These are phyloP conservation scores for Eriocheir sinensis DNA, from an alignment of 1,140 invertebrate genomes.

Conservation along the genomic window DNA sequence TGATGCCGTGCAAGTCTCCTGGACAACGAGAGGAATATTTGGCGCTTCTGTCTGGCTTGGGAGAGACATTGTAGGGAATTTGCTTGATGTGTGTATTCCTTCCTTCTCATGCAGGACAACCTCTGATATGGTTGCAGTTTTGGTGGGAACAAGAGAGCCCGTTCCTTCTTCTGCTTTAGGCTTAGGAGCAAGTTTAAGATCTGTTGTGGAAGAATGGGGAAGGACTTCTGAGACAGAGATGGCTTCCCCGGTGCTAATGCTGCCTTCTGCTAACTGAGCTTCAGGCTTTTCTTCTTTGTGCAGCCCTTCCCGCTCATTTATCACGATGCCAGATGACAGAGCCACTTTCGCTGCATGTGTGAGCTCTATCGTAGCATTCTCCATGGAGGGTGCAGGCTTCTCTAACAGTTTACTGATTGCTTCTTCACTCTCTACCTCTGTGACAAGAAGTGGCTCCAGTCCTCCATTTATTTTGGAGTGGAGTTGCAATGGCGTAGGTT, in stretches of 20 bases:
- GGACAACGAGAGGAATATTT: constrained; percentile 65
- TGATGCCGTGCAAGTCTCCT: constrained; percentile 63
- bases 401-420: constrained; percentile 46
- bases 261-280: constrained; percentile 82
- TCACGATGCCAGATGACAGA: constrained; percentile 68
- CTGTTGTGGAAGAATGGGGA: constrained; percentile 65
- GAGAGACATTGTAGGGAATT: constrained; percentile 76
- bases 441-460: constrained; percentile 60
- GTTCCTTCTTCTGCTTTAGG: constrained; percentile 74
- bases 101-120: constrained; percentile 86
- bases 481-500: constrained; percentile 45
- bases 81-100: constrained; percentile 83
- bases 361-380: constrained; percentile 66
- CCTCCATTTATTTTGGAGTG: constrained; percentile 66
- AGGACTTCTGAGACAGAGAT: constrained; percentile 82
- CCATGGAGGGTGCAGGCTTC: constrained; percentile 21
- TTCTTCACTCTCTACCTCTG: constrained; percentile 73
- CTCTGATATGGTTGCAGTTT: constrained; percentile 81
- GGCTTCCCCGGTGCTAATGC: constrained; percentile 85
- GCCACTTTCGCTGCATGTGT: constrained; percentile 70
- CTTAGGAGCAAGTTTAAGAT: constrained; percentile 48
- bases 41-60: constrained; percentile 50
- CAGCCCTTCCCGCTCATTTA: constrained; percentile 71
- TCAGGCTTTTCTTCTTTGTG: constrained; percentile 80
- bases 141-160: constrained; percentile 68